Evolutionary conservation across 2,888 invertebrate genomes (phyloP), one percentile per base, ranked within the genome.

Genomic region (Cyrtodaria siliqua): DNA sequence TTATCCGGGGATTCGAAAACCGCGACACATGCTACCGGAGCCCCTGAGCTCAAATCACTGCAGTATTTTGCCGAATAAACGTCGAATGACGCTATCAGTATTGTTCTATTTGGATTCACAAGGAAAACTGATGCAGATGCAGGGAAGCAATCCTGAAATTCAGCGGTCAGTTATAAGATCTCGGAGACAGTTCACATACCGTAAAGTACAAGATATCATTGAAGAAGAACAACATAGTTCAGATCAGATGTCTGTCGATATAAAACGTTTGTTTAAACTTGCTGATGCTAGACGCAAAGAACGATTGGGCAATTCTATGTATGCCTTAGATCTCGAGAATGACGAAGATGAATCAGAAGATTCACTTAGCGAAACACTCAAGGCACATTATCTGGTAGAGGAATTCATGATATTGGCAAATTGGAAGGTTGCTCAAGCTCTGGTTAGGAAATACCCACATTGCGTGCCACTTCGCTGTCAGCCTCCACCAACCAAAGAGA

Each of bases 11-110:
- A 33, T 74, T 12, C 53, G 67, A 53, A 63, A 44, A 9, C 73
- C 81, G 1, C 53, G 75, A 33, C 52, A 82, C 47, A 88, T 89
- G 87, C 61, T 89, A 23, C 87, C 89, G n/a, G 83, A 86, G 55
- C 82, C 82, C 26, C 62, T 89, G 1, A 83, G 85, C 64, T 74
- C 76, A 16, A 75, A 80, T 26, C 40, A 74, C 6, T 82, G 83
- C 53, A 87, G 87, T 73, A 73, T 89, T 1, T 61, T 82, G 4
- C 83, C 83, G 23, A 77, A 68, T n/a, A 44, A 75, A 57, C 70
- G 61, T 9, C 75, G 89, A 44, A 69, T 78, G 18, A 75, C 86
- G 0, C 55, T 88, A 12, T 86, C 89, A 20, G 74, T 89, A 2
- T 79, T 89, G 50, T 85, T 86, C 33, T 44, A 44, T 9, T 59